Conservation (phyloP, 2,113 vertebrate species). For the Malaclemys terrapin region DNA sequence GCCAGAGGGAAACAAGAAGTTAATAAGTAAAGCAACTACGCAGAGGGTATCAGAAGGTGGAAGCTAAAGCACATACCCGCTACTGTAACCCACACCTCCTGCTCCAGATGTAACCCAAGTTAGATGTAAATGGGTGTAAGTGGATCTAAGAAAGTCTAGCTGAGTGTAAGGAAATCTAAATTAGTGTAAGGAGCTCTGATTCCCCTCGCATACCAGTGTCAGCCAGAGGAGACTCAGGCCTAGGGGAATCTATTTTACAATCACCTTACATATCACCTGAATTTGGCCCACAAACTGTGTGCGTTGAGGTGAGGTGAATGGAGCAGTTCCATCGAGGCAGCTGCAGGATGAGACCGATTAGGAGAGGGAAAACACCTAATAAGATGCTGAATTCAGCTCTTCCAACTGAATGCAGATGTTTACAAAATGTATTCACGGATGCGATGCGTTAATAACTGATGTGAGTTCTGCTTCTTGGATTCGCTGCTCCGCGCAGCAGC, state of each 20-base stretch:
- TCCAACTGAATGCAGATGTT: conserved; percentile 6
- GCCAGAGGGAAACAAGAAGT: background rate
- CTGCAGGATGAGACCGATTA: background rate
- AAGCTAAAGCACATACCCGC: accelerated
- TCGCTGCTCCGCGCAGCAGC: conserved; percentile 32
- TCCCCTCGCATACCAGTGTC: background rate
- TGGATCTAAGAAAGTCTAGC: background rate
- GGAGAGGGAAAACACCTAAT: background rate
- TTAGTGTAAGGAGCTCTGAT: background rate
- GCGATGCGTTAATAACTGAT: background rate
- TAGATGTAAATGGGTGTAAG: accelerated
- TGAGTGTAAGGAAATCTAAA: accelerated
- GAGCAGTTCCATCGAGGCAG: background rate
- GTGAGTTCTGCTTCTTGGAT: background rate
- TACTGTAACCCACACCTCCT: accelerated
- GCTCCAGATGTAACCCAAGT: accelerated
- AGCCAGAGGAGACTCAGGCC: background rate
- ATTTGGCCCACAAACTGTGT: background rate
- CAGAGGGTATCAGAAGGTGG: accelerated
- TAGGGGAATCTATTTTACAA: background rate
- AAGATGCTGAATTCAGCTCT: conserved; percentile 20
- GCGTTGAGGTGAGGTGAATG: background rate
- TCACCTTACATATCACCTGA: background rate
- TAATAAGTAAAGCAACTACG: background rate
- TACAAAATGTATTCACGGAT: background rate